phyloP scores from a whole-genome alignment of 2,888 invertebrate genomes.

The Drosophila stalkeri region DNA sequence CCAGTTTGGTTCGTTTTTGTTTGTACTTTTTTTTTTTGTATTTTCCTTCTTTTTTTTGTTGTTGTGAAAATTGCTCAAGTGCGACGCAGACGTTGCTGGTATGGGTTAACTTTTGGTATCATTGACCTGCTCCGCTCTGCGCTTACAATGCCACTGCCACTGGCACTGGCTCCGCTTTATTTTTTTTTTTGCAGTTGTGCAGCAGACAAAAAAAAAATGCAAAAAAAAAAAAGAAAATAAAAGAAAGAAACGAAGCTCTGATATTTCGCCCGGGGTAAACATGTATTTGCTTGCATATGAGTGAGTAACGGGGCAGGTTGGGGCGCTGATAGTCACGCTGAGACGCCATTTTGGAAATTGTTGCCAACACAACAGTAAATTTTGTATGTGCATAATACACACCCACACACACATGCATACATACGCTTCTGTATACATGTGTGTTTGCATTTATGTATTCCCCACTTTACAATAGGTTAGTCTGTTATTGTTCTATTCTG shows the following conservation, averaged over 20 bases:
- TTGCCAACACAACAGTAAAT: conserved; percentile 41
- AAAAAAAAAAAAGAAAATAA: not conserved
- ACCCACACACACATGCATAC: not conserved
- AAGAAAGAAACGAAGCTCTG: conserved; percentile 24
- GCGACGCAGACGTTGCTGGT: conserved; percentile 70
- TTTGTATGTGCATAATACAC: conserved; percentile 29
- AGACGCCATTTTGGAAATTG: conserved; percentile 62
- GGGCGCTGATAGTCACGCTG: conserved; percentile 32
- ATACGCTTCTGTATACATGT: conserved; percentile 9
- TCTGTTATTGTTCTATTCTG: conserved; percentile 72
- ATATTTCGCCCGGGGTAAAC: conserved; percentile 26
- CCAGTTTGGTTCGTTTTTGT: conserved; percentile 33
- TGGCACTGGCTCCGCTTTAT: conserved; percentile 24
- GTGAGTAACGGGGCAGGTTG: not conserved
- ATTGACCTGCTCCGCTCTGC: conserved; percentile 74
- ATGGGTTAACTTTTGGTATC: conserved; percentile 79
- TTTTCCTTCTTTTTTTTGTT: conserved; percentile 11
- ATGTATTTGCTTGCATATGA: conserved; percentile 33
- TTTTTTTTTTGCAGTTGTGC: conserved; percentile 36
- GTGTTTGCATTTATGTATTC: conserved; percentile 32
- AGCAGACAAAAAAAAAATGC: conserved; percentile 30
- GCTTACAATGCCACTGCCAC: conserved; percentile 27
- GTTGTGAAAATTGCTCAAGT: conserved; percentile 75
- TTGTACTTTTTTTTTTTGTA: conserved; percentile 33
- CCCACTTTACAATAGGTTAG: conserved; percentile 78